Evolutionary conservation across 2,888 invertebrate species (phyloP), one percentile per base, ranked within the genome.

Genomic region (Biston stratarius): DNA sequence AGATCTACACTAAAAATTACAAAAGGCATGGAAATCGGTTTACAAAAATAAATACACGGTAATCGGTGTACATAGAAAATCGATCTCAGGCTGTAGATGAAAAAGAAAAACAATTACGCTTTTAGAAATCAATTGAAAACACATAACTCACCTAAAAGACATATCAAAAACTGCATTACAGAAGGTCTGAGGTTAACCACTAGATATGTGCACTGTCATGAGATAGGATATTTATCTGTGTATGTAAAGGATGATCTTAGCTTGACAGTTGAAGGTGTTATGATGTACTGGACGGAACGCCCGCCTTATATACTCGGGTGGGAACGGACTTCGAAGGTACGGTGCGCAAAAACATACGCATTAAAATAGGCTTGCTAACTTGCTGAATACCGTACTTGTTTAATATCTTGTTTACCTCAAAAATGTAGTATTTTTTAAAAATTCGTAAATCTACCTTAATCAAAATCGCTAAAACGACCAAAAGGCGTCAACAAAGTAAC

Each of bases 281-380:
- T 89, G 88, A 75, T 78, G 76, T 64, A 67, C 55, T 34, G 55
- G 56, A 36, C 61, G 33, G 48, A 57, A 47, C 24, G 56, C 70
- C 66, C 61, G 52, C 70, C 71, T 84, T 90, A 79, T 90, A 90
- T 89, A 86, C 76, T 63, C 60, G 52, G 58, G 52, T 48, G 60
- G 53, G 61, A 67, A 49, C 70, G 77, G 70, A 70, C 48, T 40
- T 59, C 49, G 5, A 9, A 5, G 10, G 81, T 82, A 90, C 72
- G 77, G 88, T 77, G 74, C 62, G 84, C 85, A 83, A 42, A 81
- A 76, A 58, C 34, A 49, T 7, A 11, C 8, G 15, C 12, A 15
- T 10, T 47, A 0, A 6, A n/a, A n/a, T 38, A 38, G 24, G 24
- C 1, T 24, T 2, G 24, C 3, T 24, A 24, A 24, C 24, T 24